These are phyloP conservation scores for Phalacrocorax brasilianus DNA, from an alignment of 2,113 vertebrate species.

Conservation along the genomic window DNA sequence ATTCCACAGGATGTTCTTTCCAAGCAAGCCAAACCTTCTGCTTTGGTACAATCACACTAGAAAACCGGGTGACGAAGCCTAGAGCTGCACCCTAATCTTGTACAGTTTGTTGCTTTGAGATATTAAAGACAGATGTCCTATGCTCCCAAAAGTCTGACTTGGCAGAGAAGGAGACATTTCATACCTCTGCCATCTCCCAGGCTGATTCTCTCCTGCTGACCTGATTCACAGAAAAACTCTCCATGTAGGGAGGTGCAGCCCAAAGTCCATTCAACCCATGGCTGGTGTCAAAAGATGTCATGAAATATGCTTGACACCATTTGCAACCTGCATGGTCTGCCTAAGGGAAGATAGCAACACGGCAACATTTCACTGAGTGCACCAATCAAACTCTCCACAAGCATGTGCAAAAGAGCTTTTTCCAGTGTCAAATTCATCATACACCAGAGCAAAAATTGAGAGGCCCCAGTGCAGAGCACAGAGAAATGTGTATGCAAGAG, in stretches of 20 bases:
- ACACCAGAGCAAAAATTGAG: neutral
- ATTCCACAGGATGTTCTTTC: neutral
- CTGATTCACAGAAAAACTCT: neutral
- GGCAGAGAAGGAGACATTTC: neutral
- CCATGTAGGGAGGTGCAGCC: neutral
- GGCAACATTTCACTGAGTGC: neutral
- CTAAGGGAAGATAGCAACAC: neutral
- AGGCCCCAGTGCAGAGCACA: no score
- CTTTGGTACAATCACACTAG: neutral
- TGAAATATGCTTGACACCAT: neutral
- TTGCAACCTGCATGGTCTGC: neutral
- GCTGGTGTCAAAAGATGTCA: neutral
- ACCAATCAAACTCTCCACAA: neutral
- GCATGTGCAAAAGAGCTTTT: neutral
- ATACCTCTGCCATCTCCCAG: neutral
- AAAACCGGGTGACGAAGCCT: neutral
- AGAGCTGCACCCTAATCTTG: neutral
- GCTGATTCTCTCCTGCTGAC: neutral
- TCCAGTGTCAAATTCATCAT: neutral
- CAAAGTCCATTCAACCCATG: neutral
- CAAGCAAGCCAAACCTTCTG: slow-evolving; percentile 11
- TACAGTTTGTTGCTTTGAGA: neutral
- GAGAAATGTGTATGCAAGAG: neutral
- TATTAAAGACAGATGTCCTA: neutral
- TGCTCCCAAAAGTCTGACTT: neutral